Evolutionary conservation across 2,888 invertebrate genomes (phyloP), one percentile per base, ranked within the genome.

Genomic region (Hemistola chrysoprasaria): DNA sequence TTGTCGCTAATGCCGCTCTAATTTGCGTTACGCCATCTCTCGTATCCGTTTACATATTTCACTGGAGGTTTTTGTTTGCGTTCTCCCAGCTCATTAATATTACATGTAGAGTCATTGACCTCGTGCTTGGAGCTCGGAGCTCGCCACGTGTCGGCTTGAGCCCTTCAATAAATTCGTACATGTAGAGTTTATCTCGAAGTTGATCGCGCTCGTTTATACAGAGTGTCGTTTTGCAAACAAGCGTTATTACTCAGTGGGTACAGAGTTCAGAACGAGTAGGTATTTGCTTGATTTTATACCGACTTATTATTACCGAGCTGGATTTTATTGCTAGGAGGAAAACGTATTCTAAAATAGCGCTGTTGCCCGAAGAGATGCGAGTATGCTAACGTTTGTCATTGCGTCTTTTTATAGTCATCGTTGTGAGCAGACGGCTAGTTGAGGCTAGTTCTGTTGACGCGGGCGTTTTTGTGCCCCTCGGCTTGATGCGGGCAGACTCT

Each of bases 291-390:
- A 24, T 43, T 51, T n/a, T n/a, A n/a, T n/a, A n/a, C n/a, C n/a
- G 57, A 65, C 65, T 74, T 75, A 74, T 78, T 77, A 77, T 74
- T 73, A 68, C 60, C 54, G 48, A 54, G 44, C 52, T 69, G 65
- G 62, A 66, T 74, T 69, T 68, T 73, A 68, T 77, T 71, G 65
- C 70, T 71, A 78, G 60, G 78, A 83, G 83, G 82, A 84, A 81
- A 82, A 83, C 66, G 69, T 68, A 67, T 73, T 78, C 81, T 68
- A 69, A 82, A 83, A 82, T 83, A 82, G 80, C 77, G 54, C 70
- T 63, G 71, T 78, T 74, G 79, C 76, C 72, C 71, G 69, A 63
- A 68, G 62, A 63, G 59, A 62, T 61, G 61, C 53, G 52, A 55
- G 43, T 37, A 55, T 59, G 47, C 68, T 64, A 59, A 33, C 49